Conservation (phyloP, 2,888 invertebrate species). For the Nymphalis urticae region DNA sequence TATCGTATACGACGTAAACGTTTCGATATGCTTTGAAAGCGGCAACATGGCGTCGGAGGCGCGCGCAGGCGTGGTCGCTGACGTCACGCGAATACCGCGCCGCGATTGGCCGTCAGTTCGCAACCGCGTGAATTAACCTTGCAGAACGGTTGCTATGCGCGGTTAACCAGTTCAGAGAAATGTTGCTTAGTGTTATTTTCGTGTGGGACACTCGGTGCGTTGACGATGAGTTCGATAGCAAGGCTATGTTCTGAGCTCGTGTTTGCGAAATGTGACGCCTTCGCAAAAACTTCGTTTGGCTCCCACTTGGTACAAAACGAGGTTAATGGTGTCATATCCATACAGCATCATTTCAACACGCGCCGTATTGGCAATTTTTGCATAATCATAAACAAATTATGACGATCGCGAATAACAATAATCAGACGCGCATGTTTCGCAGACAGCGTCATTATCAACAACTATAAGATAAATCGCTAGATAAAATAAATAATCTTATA, state of each 20-base stretch:
- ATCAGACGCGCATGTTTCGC: not conserved
- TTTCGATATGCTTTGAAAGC: constrained; percentile 47
- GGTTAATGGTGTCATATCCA: constrained; percentile 25
- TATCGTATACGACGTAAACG: constrained; percentile 45
- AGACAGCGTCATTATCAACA: not conserved
- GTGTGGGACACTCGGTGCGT: constrained; percentile 44
- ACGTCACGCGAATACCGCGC: constrained; percentile 65
- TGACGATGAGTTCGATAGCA: constrained; percentile 34
- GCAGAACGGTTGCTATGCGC: constrained; percentile 78
- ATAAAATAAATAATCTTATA: too few species aligned
- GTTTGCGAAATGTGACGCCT: constrained; percentile 29
- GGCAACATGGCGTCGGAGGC: constrained; percentile 73
- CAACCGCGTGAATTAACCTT: constrained; percentile 68
- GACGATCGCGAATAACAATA: not conserved
- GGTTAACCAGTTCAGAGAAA: constrained; percentile 64
- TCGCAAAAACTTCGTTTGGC: constrained; percentile 17
- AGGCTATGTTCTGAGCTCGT: constrained; percentile 37
- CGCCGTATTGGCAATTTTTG: constrained; percentile 15
- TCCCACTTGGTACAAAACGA: constrained; percentile 23
- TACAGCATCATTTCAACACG: constrained; percentile 18
- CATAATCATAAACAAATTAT: constrained; percentile 14
- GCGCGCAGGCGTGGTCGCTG: constrained; percentile 80
- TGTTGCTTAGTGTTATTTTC: constrained; percentile 56
- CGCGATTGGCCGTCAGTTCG: constrained; percentile 62
- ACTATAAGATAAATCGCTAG: not conserved